Evolutionary conservation across 2,888 invertebrate species (phyloP).

Genomic region (Dryobotodes eremita): DNA sequence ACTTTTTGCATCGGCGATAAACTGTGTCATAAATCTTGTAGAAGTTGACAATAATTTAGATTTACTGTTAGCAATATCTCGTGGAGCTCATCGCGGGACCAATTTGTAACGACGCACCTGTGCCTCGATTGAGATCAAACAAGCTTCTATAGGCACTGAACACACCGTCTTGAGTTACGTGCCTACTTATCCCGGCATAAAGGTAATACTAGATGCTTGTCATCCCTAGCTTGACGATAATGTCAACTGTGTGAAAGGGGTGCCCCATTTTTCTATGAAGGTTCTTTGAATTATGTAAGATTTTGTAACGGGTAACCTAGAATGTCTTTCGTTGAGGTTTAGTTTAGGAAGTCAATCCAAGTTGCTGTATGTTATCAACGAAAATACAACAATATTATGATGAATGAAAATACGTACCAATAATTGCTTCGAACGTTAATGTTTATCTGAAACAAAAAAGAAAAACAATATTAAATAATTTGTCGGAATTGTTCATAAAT

Average conservation of each 20-base stretch:
- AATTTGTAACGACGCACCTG: slow-evolving; percentile 82
- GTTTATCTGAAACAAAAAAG: slow-evolving; percentile 70
- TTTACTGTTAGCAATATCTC: slow-evolving; percentile 74
- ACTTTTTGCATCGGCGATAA: slow-evolving; percentile 51
- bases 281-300: slow-evolving; percentile 11
- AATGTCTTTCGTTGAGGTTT: neutral
- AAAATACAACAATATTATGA: neutral
- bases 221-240: slow-evolving; percentile 25
- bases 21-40: slow-evolving; percentile 75
- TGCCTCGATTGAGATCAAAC: slow-evolving; percentile 66
- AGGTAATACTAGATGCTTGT: slow-evolving; percentile 40
- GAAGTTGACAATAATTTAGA: slow-evolving; percentile 80
- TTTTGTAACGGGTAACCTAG: neutral
- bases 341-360: neutral
- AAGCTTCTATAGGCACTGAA: slow-evolving; percentile 26
- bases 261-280: neutral
- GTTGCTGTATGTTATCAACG: neutral
- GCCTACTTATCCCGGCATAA: slow-evolving; percentile 31
- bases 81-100: slow-evolving; percentile 71
- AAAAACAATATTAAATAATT: neutral
- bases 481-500: too few species aligned
- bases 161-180: slow-evolving; percentile 41
- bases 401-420: slow-evolving; percentile 64
- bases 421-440: slow-evolving; percentile 60
- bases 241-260: slow-evolving; percentile 3